phyloP scores from a whole-genome alignment of 2,113 vertebrate genomes.

The Buteo buteo region DNA sequence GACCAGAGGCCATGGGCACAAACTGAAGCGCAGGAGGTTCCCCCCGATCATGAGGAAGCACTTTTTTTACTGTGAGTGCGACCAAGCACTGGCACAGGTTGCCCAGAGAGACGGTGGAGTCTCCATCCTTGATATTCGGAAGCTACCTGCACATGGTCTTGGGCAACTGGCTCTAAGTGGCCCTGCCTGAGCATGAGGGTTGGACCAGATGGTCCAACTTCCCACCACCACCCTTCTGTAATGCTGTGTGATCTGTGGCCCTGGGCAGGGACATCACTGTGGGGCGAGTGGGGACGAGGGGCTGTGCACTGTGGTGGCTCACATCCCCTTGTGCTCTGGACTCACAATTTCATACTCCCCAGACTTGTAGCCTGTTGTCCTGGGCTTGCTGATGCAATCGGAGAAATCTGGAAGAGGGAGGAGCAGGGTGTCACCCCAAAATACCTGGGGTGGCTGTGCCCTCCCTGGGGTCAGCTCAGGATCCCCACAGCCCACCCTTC shows the following conservation, averaged over 20 bases:
- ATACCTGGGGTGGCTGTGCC: not conserved
- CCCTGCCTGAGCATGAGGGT: not conserved
- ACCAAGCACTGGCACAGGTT: no score
- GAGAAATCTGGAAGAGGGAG: conserved; percentile 83
- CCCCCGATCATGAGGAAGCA: no score
- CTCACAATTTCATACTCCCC: conserved; percentile 89
- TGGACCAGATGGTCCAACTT: not conserved
- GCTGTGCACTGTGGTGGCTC: not conserved
- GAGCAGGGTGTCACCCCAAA: not conserved
- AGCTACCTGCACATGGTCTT: not conserved
- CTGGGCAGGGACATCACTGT: not conserved
- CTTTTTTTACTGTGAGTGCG: no score
- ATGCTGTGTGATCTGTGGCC: not conserved
- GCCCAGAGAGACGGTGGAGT: no score
- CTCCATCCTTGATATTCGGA: no score
- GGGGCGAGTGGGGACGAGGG: not conserved
- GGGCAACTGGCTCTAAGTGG: not conserved
- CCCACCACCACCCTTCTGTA: not conserved
- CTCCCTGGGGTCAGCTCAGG: not conserved
- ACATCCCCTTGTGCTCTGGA: not conserved
- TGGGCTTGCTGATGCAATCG: conserved; percentile 86
- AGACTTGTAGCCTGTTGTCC: conserved; percentile 88
- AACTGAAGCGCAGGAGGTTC: no score
- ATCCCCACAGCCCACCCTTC: not conserved
- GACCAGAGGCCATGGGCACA: no score